These are phyloP conservation scores for Oreochromis tanganicae DNA, from an alignment of 2,113 vertebrate genomes.

Conservation along the genomic window DNA sequence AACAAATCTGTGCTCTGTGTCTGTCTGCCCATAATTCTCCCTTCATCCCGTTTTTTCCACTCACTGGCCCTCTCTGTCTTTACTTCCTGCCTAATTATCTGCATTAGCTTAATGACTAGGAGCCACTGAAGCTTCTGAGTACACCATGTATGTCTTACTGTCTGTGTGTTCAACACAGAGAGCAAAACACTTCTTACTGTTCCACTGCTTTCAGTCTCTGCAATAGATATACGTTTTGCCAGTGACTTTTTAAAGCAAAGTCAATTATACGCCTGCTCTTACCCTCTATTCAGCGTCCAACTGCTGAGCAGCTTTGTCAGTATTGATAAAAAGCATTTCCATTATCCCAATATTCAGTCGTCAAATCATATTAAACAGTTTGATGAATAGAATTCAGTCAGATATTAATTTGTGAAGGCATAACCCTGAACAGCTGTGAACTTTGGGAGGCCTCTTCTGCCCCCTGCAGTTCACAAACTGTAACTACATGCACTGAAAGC, in stretches of 20 bases:
- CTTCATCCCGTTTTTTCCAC: conserved; percentile 14
- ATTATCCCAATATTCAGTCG: neutral
- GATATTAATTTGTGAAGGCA: neutral
- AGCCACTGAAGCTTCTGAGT: neutral
- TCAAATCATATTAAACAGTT: neutral
- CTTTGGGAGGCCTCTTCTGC: conserved; percentile 43
- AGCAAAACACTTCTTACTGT: neutral
- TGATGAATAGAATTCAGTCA: neutral
- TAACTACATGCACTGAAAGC: conserved; percentile 1
- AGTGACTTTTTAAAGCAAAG: neutral
- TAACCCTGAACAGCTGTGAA: neutral
- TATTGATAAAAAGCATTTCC: neutral
- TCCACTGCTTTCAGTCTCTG: neutral
- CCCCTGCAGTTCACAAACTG: conserved; percentile 25
- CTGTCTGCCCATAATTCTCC: conserved; percentile 29
- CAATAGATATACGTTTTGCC: neutral
- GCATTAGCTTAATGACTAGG: conserved; percentile 57
- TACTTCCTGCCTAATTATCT: conserved; percentile 48
- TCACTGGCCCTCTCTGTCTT: conserved; percentile 8
- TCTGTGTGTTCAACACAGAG: neutral
- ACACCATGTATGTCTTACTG: neutral
- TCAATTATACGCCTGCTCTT: neutral
- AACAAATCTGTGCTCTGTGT: conserved; percentile 25
- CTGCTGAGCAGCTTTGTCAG: neutral
- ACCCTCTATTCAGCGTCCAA: neutral